Evolutionary conservation across 2,113 vertebrate species (phyloP).

Genomic region (Arvicanthis niloticus): DNA sequence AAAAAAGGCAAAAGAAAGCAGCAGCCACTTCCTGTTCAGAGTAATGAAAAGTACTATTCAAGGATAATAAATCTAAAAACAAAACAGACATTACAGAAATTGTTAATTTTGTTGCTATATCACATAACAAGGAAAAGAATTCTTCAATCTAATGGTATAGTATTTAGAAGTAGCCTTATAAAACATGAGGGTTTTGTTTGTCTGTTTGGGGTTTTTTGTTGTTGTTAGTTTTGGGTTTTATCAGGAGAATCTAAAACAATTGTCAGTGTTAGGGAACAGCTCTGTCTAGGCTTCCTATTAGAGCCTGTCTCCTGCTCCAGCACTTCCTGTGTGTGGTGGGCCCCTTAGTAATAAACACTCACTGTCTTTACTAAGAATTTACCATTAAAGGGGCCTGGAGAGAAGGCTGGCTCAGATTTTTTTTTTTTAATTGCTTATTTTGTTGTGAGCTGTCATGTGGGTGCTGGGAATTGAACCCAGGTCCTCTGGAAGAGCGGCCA

Average conservation of each 20-base stretch:
- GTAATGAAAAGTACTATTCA: slow-evolving; percentile 23
- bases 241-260: neutral
- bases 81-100: neutral
- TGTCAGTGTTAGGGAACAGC: neutral
- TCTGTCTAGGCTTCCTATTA: neutral
- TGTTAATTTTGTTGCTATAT: neutral
- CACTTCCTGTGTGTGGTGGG: neutral
- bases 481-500: no score
- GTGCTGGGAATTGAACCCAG: no score
- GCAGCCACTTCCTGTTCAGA: neutral
- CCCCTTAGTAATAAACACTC: slow-evolving; percentile 14
- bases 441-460: no score
- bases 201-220: no score
- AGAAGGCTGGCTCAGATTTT: neutral
- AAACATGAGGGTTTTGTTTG: neutral
- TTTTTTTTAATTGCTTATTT: no score
- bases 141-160: neutral
- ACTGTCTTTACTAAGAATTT: slow-evolving; percentile 40
- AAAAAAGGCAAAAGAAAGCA: neutral
- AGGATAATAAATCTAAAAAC: slow-evolving; percentile 13
- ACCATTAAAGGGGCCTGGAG: neutral
- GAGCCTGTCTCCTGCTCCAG: neutral
- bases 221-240: no score
- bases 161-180: slow-evolving; percentile 9
- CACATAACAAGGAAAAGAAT: slow-evolving; percentile 2